Percentiles rank a stretch among this genome's conserved stretches.
Evolutionary conservation across 2,113 vertebrate genomes (phyloP).

Genomic region (Leiothrix lutea): DNA sequence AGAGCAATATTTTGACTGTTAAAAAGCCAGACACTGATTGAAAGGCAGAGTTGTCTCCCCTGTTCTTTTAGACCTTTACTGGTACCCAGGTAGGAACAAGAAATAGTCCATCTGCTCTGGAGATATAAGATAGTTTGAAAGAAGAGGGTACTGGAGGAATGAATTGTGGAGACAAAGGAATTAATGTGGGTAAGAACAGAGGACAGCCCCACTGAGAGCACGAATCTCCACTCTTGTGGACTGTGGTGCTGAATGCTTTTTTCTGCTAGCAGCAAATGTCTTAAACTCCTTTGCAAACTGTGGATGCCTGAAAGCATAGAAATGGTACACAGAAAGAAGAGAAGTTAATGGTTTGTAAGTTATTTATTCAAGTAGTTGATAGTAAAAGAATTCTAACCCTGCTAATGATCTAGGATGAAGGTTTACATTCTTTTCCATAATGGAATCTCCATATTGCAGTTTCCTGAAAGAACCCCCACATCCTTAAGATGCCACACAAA

Average conservation of each 20-base stretch:
- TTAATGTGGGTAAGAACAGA: neutral
- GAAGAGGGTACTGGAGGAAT: neutral
- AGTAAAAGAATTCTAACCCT: neutral
- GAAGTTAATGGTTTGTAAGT: neutral
- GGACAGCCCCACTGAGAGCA: neutral
- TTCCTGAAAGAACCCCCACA: neutral
- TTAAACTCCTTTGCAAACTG: neutral
- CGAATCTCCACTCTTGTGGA: neutral
- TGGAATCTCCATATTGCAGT: neutral
- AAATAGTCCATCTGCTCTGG: neutral
- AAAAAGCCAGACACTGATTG: neutral
- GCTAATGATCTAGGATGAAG: neutral
- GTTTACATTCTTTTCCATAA: neutral
- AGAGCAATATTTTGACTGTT: neutral
- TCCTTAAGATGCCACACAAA: neutral
- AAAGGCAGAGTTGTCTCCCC: neutral
- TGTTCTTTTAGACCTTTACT: neutral
- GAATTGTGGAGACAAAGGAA: neutral
- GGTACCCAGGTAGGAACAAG: neutral
- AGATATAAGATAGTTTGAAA: neutral
- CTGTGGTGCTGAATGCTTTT: neutral
- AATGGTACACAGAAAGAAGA: neutral
- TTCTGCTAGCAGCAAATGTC: neutral
- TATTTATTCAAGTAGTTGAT: neutral
- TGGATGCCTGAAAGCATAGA: neutral